A percentile compares a stretch with the other conserved stretches of the same genome.
phyloP scores from a whole-genome alignment of 2,797 vertebrate species.

The Gobionotothen gibberifrons region DNA sequence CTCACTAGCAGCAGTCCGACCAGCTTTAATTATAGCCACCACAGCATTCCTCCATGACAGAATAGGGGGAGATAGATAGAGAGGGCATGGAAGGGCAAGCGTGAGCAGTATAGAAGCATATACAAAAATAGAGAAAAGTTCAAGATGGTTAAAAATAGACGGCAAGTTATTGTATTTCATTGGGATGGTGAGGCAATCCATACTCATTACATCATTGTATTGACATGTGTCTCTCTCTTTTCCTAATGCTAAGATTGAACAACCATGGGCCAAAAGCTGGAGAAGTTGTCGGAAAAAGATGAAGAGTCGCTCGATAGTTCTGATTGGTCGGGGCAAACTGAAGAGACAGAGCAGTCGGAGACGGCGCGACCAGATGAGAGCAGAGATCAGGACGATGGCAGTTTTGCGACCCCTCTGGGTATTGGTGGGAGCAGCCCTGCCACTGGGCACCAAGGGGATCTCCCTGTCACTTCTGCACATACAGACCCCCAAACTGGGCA shows the following conservation, averaged over 20 bases:
- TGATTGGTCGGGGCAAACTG: conserved; percentile 50
- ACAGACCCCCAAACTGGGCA: conserved; percentile 69
- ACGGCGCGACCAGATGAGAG: conserved; percentile 36
- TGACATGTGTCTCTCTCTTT: conserved; percentile 62
- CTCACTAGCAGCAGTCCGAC: conserved; percentile 77
- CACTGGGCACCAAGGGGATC: conserved; percentile 43
- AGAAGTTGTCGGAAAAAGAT: conserved; percentile 72
- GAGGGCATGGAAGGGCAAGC: conserved; percentile 41
- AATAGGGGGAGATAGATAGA: conserved; percentile 73
- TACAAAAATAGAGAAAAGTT: conserved; percentile 56
- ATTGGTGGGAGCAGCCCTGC: conserved; percentile 24
- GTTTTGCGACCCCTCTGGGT: conserved; percentile 26
- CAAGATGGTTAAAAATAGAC: conserved; percentile 33
- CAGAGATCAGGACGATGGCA: conserved; percentile 32
- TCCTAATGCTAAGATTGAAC: conserved; percentile 33
- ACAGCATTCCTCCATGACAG: conserved; percentile 77
- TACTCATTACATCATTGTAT: conserved; percentile 38
- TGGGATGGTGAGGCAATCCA: conserved; percentile 28
- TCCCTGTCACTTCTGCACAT: conserved; percentile 54
- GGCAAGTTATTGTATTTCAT: conserved; percentile 28
- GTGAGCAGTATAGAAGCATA: conserved; percentile 38
- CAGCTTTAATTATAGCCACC: conserved; percentile 84
- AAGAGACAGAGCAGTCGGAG: conserved; percentile 43
- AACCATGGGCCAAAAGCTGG: conserved; percentile 83
- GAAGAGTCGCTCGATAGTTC: conserved; percentile 49